phyloP scores from a whole-genome alignment of 2,797 vertebrate genomes.

The Pachyuromys duprasi region DNA sequence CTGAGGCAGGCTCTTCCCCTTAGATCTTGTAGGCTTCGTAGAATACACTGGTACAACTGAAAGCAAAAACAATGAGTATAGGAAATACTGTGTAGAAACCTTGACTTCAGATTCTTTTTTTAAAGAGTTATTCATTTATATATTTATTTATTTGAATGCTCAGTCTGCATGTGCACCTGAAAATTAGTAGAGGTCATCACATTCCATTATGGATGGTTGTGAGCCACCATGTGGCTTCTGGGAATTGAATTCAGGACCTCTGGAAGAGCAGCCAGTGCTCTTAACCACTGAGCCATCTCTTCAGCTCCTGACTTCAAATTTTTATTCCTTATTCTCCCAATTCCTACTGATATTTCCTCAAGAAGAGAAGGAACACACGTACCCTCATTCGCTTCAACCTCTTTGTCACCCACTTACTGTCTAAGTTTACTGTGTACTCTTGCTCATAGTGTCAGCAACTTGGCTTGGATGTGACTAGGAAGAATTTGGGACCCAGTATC shows the following conservation, averaged over 20 bases:
- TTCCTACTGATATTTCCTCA: neutral
- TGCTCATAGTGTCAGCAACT: neutral
- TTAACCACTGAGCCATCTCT: no score
- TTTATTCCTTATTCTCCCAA: neutral
- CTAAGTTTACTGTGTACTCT: neutral
- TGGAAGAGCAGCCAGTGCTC: no score
- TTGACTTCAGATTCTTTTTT: neutral
- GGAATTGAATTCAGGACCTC: no score
- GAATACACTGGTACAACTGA: neutral
- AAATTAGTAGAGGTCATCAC: no score
- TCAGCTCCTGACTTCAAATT: no score
- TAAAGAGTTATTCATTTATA: no score
- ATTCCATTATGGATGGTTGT: no score
- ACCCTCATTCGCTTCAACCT: neutral
- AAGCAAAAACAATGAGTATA: neutral
- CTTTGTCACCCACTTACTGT: neutral
- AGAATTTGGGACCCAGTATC: neutral
- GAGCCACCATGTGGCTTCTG: no score
- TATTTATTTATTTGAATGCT: no score
- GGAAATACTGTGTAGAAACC: neutral
- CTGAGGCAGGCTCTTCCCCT: neutral
- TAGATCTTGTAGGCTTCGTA: rapidly evolving
- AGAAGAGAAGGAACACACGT: neutral
- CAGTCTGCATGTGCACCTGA: no score
- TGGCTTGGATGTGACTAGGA: neutral